These are phyloP conservation scores for Rhyzopertha dominica DNA, from an alignment of 1,140 invertebrate species.

Conservation along the genomic window DNA sequence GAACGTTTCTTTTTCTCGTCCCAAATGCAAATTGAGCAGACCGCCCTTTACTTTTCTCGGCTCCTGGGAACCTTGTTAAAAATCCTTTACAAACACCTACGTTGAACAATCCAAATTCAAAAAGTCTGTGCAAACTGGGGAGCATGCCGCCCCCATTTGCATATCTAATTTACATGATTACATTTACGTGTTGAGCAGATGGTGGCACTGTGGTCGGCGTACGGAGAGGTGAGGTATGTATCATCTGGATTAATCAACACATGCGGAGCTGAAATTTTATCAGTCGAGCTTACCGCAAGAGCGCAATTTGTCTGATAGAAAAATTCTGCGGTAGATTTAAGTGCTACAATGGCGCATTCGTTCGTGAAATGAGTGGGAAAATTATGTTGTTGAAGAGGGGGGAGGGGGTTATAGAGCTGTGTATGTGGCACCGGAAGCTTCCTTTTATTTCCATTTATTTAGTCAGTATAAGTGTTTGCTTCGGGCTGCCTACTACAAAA, in stretches of 20 bases:
- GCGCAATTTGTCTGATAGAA: no score
- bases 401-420: no score
- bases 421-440: no score
- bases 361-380: no score
- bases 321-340: no score
- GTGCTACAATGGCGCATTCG: no score
- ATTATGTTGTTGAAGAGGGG: no score
- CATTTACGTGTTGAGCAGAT: constrained; percentile 36
- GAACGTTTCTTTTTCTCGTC: constrained; percentile 3
- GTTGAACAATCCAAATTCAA: constrained; percentile 20
- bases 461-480: no score
- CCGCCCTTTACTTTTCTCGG: constrained; percentile 11
- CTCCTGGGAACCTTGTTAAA: constrained; percentile 19
- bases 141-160: constrained; percentile 34
- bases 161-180: constrained; percentile 41
- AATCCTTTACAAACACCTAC: constrained; percentile 24
- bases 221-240: constrained; percentile 19
- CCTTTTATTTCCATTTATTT: no score
- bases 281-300: constrained; percentile 1
- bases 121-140: no score
- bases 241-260: constrained; percentile 34
- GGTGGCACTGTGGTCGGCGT: constrained; percentile 28
- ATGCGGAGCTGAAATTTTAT: constrained; percentile 23
- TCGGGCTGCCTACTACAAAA: no score
- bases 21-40: neutral